Evolutionary conservation across 2,113 vertebrate genomes (phyloP).

Genomic region (Aphelocoma coerulescens): DNA sequence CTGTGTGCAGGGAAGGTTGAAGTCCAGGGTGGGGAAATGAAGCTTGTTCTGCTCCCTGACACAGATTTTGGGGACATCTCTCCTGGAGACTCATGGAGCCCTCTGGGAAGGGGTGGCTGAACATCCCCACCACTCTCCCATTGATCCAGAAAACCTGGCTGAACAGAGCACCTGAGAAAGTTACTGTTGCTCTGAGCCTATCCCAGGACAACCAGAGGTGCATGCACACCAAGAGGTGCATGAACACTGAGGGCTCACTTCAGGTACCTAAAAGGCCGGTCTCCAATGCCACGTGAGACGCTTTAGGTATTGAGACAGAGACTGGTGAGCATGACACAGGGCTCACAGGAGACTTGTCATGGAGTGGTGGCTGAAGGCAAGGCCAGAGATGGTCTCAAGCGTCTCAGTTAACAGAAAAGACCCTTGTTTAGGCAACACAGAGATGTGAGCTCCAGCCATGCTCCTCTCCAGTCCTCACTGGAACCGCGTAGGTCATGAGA

Average conservation of each 20-base stretch:
- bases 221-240: fast-evolving
- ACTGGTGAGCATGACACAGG: neutral
- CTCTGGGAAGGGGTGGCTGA: neutral
- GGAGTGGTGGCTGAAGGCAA: neutral
- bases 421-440: neutral
- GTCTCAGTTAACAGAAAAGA: neutral
- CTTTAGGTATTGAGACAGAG: neutral
- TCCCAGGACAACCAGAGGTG: neutral
- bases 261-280: neutral
- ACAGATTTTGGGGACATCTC: fast-evolving
- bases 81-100: neutral
- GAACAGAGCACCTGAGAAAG: neutral
- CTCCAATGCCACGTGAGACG: neutral
- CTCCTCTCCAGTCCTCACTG: neutral
- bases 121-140: neutral
- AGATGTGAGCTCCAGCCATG: neutral
- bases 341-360: neutral
- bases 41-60: neutral
- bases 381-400: neutral
- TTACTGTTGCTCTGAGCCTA: fast-evolving
- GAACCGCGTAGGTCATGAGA: neutral
- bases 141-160: neutral
- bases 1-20: neutral
- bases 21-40: neutral
- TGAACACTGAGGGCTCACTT: neutral